These are phyloP conservation scores for Bimastos eiseni DNA, from an alignment of 2,888 invertebrate species.

Conservation along the genomic window DNA sequence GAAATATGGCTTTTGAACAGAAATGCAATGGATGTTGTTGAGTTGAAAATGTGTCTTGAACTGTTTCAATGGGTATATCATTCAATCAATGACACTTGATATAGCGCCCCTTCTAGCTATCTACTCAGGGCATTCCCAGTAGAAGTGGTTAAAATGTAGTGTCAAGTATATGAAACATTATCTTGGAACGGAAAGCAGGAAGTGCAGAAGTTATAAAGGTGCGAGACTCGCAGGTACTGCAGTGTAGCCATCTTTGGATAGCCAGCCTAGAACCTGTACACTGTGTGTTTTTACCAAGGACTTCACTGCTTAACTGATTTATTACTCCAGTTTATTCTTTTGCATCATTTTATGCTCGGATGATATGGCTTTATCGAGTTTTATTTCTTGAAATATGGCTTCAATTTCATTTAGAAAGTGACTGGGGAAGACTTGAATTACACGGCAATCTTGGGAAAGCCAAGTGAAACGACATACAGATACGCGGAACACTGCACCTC, in stretches of 20 bases:
- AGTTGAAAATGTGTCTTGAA: background rate
- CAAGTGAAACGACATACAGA: background rate
- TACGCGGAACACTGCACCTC: background rate
- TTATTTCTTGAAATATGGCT: background rate
- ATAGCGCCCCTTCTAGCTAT: too few species aligned
- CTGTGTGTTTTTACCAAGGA: background rate
- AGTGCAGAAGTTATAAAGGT: background rate
- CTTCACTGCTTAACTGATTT: background rate
- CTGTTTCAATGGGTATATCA: background rate
- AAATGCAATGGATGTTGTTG: background rate
- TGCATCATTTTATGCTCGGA: too few species aligned
- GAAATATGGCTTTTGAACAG: too few species aligned
- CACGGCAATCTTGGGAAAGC: background rate
- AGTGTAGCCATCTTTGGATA: background rate
- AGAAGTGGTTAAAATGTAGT: too few species aligned
- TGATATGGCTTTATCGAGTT: too few species aligned
- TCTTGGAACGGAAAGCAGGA: background rate
- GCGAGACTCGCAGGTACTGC: background rate
- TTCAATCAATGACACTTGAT: too few species aligned
- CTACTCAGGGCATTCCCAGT: too few species aligned
- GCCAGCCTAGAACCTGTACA: background rate
- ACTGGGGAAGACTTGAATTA: background rate
- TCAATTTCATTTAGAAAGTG: background rate
- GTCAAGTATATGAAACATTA: too few species aligned
- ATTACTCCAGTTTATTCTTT: background rate